Evolutionary conservation across 92 coral and sea anemone genomes (phyloP), one percentile per base, ranked within the genome.

Genomic region (Paragorgia papillata): DNA sequence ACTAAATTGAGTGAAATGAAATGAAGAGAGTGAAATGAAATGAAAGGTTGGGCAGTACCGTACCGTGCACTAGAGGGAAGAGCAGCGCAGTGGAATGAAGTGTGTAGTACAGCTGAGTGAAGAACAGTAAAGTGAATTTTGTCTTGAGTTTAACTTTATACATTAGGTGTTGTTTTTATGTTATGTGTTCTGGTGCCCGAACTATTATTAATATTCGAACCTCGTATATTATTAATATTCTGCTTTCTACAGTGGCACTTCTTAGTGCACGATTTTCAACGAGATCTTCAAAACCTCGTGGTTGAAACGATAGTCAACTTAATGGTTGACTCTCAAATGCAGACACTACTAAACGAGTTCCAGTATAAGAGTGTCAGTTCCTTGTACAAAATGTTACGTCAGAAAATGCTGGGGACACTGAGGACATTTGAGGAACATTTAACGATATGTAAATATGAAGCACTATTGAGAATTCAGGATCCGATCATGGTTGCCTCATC

Each of bases 351-450:
- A 12, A 90, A 86, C 63, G 97, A 91, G 1, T 93, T 93, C 62
- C 97, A 93, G 43, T 93, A 93, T 88, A 93, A 93, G 41, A 93
- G 97, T 59, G 97, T 93, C 55, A 93, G 97, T 53, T 93, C 97
- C 0, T 61, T 93, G 74, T 93, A 93, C 88, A 93, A 93, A 81
- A 93, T 93, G 97, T 79, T 93, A n/a, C 79, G 97, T 28, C 97
- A 93, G 74, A 90, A 85, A 54, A 92, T 93, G 21, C 86, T 96
- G 27, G 92, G 94, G 50, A 90, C 88, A 50, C 86, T 93, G 21
- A 96, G 91, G 71, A 84, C 87, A 57, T 93, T 86, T 37, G 85
- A 80, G 29, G 89, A 87, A 57, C 97, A 93, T 77, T 93, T 91
- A 60, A 90, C 86, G 81, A 82, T 93, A 39, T 93, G 97, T 82